Evolutionary conservation across 2,888 invertebrate genomes (phyloP).

Genomic region (Blomia tropicalis): DNA sequence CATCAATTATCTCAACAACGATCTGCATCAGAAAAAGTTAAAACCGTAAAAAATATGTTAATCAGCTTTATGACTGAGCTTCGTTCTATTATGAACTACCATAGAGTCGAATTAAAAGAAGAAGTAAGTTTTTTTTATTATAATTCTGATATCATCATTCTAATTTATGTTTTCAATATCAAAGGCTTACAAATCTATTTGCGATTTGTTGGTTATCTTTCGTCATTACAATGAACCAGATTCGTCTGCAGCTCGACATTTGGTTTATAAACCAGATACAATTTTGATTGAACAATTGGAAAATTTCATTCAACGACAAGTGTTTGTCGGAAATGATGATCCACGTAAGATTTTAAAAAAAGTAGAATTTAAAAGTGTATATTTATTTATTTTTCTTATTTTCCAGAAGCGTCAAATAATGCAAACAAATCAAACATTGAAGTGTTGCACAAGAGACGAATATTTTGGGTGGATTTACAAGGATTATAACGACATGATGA

Average conservation of each 20-base stretch:
- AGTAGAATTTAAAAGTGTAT: conserved; percentile 1
- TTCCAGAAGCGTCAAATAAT: conserved; percentile 47
- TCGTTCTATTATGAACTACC: conserved; percentile 51
- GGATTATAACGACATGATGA: conserved; percentile 43
- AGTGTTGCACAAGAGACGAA: conserved; percentile 83
- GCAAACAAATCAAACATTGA: conserved; percentile 24
- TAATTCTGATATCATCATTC: conserved; percentile 20
- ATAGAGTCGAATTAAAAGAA: conserved; percentile 53
- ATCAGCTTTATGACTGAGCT: conserved; percentile 57
- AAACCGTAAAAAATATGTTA: conserved; percentile 49
- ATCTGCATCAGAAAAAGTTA: neutral
- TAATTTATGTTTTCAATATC: no score
- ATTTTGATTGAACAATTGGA: conserved; percentile 64
- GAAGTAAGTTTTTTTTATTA: conserved; percentile 44
- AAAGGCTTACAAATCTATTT: conserved; percentile 87
- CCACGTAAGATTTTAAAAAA: neutral
- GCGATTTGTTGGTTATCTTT: conserved; percentile 83
- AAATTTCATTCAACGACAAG: conserved; percentile 77
- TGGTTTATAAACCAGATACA: conserved; percentile 65
- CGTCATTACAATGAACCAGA: conserved; percentile 54
- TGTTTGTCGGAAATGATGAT: conserved; percentile 74
- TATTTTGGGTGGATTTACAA: conserved; percentile 49
- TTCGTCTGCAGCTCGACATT: conserved; percentile 36
- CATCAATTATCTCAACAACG: conserved; percentile 6
- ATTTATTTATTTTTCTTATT: no score